A percentile compares a stretch with the other conserved stretches of the same genome.
phyloP scores from a whole-genome alignment of 2,888 invertebrate species.

The Pammene fasciana region DNA sequence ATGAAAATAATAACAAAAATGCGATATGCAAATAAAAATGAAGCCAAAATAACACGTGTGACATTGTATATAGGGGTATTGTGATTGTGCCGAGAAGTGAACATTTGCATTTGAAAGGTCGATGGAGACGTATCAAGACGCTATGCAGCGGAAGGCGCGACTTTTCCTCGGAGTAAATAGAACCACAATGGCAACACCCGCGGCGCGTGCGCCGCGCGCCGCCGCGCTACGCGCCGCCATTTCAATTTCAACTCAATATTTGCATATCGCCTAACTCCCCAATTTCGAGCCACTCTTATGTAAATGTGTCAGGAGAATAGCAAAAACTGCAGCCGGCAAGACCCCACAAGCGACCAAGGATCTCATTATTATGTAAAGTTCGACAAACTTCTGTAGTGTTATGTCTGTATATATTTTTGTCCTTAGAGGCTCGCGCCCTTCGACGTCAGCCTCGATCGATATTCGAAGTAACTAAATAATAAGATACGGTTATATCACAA shows the following conservation, averaged over 20 bases:
- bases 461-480: slow-evolving; percentile 69
- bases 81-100: slow-evolving; percentile 54
- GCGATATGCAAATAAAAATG: slow-evolving; percentile 77
- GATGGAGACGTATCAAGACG: slow-evolving; percentile 66
- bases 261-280: slow-evolving; percentile 82
- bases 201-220: slow-evolving; percentile 68
- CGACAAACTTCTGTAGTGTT: slow-evolving; percentile 69
- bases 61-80: slow-evolving; percentile 61
- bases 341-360: slow-evolving; percentile 70
- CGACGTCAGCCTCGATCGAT: slow-evolving; percentile 57
- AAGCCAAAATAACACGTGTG: slow-evolving; percentile 50
- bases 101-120: slow-evolving; percentile 77
- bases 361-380: slow-evolving; percentile 73
- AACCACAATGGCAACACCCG: slow-evolving; percentile 65
- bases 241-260: slow-evolving; percentile 79
- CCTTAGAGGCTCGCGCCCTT: slow-evolving; percentile 58
- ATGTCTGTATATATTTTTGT: slow-evolving; percentile 81
- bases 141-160: slow-evolving; percentile 61
- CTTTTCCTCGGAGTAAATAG: slow-evolving; percentile 68
- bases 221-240: slow-evolving; percentile 59
- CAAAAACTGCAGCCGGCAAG: slow-evolving; percentile 74
- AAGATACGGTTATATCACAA: slow-evolving; percentile 82
- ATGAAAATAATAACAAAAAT: slow-evolving; percentile 63
- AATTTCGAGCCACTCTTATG: slow-evolving; percentile 74
- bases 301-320: slow-evolving; percentile 73